Conservation (phyloP, 2,797 vertebrate genomes). For the Myotis pilosus region DNA sequence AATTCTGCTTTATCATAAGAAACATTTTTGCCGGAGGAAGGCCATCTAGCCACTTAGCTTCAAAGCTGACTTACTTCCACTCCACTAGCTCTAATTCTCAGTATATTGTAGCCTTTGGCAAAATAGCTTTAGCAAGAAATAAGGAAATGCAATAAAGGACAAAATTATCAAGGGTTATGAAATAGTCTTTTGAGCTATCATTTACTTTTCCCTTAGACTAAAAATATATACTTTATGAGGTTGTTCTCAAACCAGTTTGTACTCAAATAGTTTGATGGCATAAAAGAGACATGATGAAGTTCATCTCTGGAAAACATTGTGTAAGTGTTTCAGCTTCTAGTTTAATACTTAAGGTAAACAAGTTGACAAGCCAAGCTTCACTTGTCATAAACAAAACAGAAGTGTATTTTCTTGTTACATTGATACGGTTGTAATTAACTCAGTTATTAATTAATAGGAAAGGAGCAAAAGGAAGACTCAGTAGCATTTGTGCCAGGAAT, state of each 20-base stretch:
- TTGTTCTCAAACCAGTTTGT: conserved; percentile 59
- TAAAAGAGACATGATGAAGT: conserved; percentile 23
- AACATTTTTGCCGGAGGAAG: conserved; percentile 66
- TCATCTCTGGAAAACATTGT: conserved; percentile 28
- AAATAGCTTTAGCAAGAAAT: conserved; percentile 77
- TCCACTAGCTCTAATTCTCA: conserved; percentile 60
- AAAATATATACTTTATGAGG: conserved; percentile 61
- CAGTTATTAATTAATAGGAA: too few relatives aligned
- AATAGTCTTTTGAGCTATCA: conserved; percentile 59
- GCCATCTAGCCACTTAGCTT: conserved; percentile 69
- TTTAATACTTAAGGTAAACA: conserved; percentile 46
- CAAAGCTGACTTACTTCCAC: conserved; percentile 73
- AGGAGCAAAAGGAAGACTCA: too few relatives aligned
- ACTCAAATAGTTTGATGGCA: conserved; percentile 19
- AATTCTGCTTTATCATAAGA: conserved; percentile 56
- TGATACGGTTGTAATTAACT: too few relatives aligned
- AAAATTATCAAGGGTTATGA: conserved; percentile 56
- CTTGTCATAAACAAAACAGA: conserved; percentile 61
- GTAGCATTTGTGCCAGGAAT: too few relatives aligned
- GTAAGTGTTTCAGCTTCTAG: conserved; percentile 64
- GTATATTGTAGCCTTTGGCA: conserved; percentile 74
- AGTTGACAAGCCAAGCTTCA: neutral
- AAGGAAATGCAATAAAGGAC: conserved; percentile 70
- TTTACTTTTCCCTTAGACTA: conserved; percentile 52
- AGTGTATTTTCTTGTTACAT: conserved; percentile 39